Percentiles rank a stretch among this genome's conserved stretches.
Evolutionary conservation across 1,140 invertebrate genomes (phyloP).

Genomic region (Micrasema minimum): DNA sequence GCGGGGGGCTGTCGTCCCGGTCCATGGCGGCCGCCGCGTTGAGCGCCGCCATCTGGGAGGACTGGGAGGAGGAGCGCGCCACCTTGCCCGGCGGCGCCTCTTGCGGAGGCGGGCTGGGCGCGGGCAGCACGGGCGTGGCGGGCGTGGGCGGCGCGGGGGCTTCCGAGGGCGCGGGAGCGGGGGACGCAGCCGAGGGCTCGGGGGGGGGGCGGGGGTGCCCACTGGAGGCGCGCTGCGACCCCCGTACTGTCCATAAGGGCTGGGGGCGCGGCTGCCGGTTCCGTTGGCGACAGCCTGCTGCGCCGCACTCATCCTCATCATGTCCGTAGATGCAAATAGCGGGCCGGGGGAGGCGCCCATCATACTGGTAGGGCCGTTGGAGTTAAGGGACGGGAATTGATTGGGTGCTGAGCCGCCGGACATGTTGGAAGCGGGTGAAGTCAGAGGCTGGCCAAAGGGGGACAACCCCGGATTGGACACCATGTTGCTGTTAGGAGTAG

Average conservation of each 20-base stretch:
- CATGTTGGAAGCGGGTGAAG: conserved; percentile 62
- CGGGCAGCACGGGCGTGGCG: conserved; percentile 64
- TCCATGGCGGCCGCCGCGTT: conserved; percentile 73
- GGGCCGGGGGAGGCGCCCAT: conserved; percentile 66
- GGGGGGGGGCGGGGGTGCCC: conserved; percentile 58
- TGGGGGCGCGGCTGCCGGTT: conserved; percentile 54
- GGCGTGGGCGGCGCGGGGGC: conserved; percentile 64
- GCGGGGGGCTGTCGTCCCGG: conserved; percentile 74
- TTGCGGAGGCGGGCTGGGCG: conserved; percentile 57
- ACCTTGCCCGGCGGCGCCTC: conserved; percentile 56
- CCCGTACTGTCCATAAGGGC: conserved; percentile 61
- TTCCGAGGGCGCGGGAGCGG: conserved; percentile 58
- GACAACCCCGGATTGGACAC: conserved; percentile 72
- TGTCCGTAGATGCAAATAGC: conserved; percentile 61
- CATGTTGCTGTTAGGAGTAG: conserved; percentile 69
- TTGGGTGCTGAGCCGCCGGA: conserved; percentile 67
- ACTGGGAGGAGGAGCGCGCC: conserved; percentile 64
- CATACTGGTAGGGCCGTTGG: conserved; percentile 67
- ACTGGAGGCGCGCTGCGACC: conserved; percentile 62
- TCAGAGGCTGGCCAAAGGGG: conserved; percentile 71
- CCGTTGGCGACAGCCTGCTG: conserved; percentile 47
- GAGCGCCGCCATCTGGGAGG: conserved; percentile 78
- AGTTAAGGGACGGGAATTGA: conserved; percentile 65
- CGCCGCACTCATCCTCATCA: conserved; percentile 62
- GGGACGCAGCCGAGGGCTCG: conserved; percentile 64